Evolutionary conservation across 2,797 vertebrate species (phyloP).

Genomic region (Heteromormyrus szaboi): DNA sequence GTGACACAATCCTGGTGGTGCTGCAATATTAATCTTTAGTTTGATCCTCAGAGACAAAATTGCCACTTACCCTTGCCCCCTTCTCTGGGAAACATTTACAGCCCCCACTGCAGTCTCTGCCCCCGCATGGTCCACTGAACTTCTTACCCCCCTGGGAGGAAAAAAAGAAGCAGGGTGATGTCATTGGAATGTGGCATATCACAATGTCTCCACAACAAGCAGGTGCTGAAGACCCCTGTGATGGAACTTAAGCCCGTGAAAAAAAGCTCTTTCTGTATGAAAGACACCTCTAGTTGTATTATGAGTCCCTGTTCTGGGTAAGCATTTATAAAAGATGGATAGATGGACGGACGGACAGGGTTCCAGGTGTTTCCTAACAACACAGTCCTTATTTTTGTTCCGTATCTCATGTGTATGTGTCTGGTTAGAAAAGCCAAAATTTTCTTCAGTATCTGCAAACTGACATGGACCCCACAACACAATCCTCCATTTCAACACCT

Average conservation of each 20-base stretch:
- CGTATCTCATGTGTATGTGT: neutral
- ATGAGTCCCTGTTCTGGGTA: neutral
- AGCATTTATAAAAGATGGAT: neutral
- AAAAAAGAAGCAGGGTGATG: conserved; percentile 20
- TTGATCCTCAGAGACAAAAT: neutral
- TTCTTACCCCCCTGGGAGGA: conserved; percentile 80
- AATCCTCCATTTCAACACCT: neutral
- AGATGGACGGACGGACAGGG: neutral
- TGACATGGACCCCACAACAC: neutral
- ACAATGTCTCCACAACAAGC: neutral
- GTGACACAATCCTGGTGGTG: neutral
- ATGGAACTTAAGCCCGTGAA: neutral
- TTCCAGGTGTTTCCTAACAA: neutral
- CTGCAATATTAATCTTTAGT: neutral
- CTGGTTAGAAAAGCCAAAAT: neutral
- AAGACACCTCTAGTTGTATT: neutral
- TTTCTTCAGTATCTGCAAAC: neutral
- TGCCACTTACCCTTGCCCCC: conserved; percentile 80
- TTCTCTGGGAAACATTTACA: conserved; percentile 95
- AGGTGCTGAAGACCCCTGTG: neutral
- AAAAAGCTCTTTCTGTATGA: neutral
- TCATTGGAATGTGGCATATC: neutral
- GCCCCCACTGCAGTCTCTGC: conserved; percentile 90
- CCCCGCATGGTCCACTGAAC: conserved; percentile 77
- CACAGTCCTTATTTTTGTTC: neutral